These are phyloP conservation scores for Opisthocomus hoazin DNA, from an alignment of 2,113 vertebrate species.

Conservation along the genomic window DNA sequence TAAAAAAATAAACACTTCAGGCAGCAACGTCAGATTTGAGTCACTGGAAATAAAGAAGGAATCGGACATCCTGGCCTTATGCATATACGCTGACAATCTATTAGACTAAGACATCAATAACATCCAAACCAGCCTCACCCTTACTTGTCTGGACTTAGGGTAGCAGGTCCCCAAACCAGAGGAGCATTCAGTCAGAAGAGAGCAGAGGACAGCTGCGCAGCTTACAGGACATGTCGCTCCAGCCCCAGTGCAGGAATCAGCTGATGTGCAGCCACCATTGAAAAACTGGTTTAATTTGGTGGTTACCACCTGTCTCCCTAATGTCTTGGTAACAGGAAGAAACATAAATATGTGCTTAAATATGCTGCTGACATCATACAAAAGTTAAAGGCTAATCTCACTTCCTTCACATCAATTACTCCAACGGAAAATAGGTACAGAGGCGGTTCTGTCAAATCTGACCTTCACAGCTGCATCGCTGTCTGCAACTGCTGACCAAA, in stretches of 20 bases:
- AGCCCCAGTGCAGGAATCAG: not conserved
- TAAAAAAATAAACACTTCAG: constrained; percentile 58
- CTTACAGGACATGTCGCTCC: not conserved
- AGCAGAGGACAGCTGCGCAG: not conserved
- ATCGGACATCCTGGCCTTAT: not conserved
- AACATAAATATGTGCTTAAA: not conserved
- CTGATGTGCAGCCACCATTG: not conserved
- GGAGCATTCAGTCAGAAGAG: not conserved
- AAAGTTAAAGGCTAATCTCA: not conserved
- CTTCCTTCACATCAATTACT: not conserved
- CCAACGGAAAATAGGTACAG: not conserved
- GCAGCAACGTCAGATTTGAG: constrained; percentile 48
- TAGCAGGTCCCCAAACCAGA: not conserved
- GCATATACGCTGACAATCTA: not conserved
- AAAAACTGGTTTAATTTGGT: not conserved
- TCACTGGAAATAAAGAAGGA: not conserved
- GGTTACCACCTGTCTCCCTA: not conserved
- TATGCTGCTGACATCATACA: not conserved
- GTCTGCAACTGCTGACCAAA: not conserved
- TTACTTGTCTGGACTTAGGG: not conserved
- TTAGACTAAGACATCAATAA: not conserved
- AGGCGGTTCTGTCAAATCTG: not conserved
- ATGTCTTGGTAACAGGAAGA: not conserved
- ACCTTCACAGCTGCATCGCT: not conserved
- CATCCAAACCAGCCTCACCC: not conserved